phyloP scores from a whole-genome alignment of 2,113 vertebrate species.

The Elephantulus edwardii region DNA sequence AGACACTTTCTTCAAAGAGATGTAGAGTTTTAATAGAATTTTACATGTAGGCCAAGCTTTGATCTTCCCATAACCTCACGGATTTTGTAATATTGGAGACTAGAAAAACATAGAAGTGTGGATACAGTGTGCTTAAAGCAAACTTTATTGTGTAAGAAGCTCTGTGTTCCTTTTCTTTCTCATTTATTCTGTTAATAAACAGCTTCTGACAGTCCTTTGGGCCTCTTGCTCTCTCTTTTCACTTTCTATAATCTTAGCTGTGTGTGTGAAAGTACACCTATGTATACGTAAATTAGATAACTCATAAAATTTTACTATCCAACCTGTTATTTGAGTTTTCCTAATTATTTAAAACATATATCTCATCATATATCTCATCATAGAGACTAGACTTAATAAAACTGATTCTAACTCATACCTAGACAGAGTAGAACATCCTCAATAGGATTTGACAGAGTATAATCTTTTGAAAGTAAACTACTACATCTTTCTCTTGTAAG shows the following conservation, averaged over 20 bases:
- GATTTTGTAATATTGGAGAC: not conserved
- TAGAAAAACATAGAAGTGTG: slow-evolving; percentile 32
- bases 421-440: not conserved
- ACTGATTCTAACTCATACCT: too few relatives aligned
- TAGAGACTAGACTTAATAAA: not conserved
- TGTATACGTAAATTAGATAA: not conserved
- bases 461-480: not conserved
- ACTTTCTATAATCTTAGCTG: not conserved
- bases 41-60: not conserved
- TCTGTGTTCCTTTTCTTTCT: not conserved
- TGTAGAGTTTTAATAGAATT: slow-evolving; percentile 36
- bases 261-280: not conserved
- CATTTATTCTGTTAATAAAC: not conserved
- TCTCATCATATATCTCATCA: not conserved
- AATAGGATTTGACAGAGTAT: not conserved
- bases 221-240: not conserved
- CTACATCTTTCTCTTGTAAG: too few relatives aligned
- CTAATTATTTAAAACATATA: slow-evolving; percentile 19
- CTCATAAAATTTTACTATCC: not conserved
- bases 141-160: not conserved
- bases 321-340: not conserved
- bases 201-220: not conserved
- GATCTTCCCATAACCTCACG: not conserved
- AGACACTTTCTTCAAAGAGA: not conserved
- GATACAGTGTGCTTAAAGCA: not conserved